A percentile compares a stretch with the other conserved stretches of the same genome.
Evolutionary conservation across 1,140 invertebrate species (phyloP).

Genomic region (Ceratina australensis): DNA sequence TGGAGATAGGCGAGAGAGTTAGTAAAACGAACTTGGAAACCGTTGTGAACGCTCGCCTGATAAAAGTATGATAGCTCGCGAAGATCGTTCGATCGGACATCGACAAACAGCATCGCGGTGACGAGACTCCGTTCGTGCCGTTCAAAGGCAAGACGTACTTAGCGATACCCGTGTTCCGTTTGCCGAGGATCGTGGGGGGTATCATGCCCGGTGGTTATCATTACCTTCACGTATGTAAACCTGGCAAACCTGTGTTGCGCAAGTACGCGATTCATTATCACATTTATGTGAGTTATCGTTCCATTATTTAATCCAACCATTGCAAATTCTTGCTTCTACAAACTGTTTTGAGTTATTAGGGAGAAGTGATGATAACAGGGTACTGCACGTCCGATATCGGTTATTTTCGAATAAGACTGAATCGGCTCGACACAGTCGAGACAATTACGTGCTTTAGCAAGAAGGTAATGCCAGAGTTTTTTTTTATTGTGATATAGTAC

Average conservation of each 20-base stretch:
- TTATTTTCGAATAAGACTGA: constrained; percentile 83
- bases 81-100: constrained; percentile 70
- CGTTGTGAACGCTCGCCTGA: neutral
- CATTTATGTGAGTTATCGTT: constrained; percentile 51
- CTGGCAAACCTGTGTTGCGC: constrained; percentile 56
- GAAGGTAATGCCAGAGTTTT: constrained; percentile 67
- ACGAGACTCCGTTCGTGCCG: neutral
- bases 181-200: constrained; percentile 62
- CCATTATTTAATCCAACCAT: neutral
- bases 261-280: constrained; percentile 27
- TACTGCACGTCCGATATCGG: constrained; percentile 74
- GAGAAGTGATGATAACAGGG: constrained; percentile 76
- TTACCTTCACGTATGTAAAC: constrained; percentile 70
- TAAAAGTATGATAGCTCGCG: constrained; percentile 69
- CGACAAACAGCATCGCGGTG: constrained; percentile 65
- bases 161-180: constrained; percentile 49
- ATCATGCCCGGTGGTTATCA: constrained; percentile 73
- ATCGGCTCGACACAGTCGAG: constrained; percentile 79
- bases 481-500: neutral
- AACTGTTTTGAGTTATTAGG: constrained; percentile 63
- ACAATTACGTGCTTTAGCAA: constrained; percentile 81
- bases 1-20: constrained; percentile 81
- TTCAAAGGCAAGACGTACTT: constrained; percentile 30
- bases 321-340: neutral
- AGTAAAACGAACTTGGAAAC: constrained; percentile 22